Evolutionary conservation across 2,888 invertebrate genomes (phyloP).

Genomic region (Drosophila colorata): DNA sequence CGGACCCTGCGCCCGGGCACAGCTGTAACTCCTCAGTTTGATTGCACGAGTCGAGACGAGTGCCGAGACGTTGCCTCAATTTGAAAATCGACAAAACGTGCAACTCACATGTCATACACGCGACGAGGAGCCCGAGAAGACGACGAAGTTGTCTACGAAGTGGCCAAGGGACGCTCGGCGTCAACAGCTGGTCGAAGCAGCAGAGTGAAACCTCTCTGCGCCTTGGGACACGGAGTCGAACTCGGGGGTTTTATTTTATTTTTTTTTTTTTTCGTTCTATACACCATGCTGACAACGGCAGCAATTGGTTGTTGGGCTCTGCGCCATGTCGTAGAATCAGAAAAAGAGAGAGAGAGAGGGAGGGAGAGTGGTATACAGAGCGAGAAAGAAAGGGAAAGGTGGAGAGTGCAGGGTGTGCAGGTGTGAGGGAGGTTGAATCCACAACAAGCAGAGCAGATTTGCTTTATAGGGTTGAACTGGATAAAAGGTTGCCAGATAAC

Average conservation of each 20-base stretch:
- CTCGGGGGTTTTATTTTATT: background rate
- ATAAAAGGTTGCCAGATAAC: slow-evolving; percentile 11
- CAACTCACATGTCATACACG: slow-evolving; percentile 82
- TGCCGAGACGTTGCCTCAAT: slow-evolving; percentile 74
- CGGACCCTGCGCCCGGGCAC: slow-evolving; percentile 43
- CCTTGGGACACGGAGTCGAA: background rate
- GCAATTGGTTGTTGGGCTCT: slow-evolving; percentile 23
- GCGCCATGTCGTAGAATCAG: too few relatives aligned
- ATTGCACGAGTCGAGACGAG: slow-evolving; percentile 72
- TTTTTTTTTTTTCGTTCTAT: background rate
- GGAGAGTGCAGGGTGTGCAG: slow-evolving; percentile 21
- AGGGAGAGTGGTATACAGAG: too few relatives aligned
- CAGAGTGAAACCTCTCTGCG: slow-evolving; percentile 34
- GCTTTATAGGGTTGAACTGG: slow-evolving; percentile 9
- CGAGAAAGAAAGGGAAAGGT: background rate
- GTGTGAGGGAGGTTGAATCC: slow-evolving; percentile 29
- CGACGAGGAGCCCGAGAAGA: slow-evolving; percentile 51
- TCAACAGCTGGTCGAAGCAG: slow-evolving; percentile 47
- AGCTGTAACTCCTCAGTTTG: slow-evolving; percentile 74
- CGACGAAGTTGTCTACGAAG: slow-evolving; percentile 33
- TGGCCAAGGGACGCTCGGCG: slow-evolving; percentile 31
- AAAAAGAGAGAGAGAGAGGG: background rate
- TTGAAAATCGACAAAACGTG: slow-evolving; percentile 81
- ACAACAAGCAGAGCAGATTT: background rate
- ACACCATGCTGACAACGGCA: slow-evolving; percentile 20